phyloP scores from a whole-genome alignment of 2,797 vertebrate genomes.

The Syngnathus rostellatus region DNA sequence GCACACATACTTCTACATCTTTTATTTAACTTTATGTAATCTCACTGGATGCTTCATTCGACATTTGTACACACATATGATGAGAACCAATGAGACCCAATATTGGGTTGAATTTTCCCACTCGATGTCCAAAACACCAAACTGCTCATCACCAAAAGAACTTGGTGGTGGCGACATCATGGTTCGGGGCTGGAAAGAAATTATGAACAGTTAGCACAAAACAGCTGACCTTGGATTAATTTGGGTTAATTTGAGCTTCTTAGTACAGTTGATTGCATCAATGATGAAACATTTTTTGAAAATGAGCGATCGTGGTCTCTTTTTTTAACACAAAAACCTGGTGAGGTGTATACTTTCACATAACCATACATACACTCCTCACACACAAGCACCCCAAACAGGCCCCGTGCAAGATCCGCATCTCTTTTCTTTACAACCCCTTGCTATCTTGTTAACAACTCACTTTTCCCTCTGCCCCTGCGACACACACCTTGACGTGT shows the following conservation, averaged over 20 bases:
- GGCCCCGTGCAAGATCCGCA: conserved; percentile 40
- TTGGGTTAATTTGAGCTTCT: no score
- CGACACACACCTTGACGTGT: conserved; percentile 14
- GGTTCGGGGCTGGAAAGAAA: neutral
- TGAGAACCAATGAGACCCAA: no score
- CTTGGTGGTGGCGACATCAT: no score
- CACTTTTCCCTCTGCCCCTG: conserved; percentile 55
- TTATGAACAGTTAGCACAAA: neutral
- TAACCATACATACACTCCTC: neutral
- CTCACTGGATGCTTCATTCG: neutral
- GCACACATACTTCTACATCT: neutral
- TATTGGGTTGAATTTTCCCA: no score
- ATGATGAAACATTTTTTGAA: no score
- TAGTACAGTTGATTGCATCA: no score
- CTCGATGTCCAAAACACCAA: no score
- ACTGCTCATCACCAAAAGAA: no score
- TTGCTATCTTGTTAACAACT: conserved; percentile 78
- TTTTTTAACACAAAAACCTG: neutral
- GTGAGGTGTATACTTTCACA: no score
- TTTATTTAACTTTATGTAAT: neutral
- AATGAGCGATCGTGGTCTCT: neutral
- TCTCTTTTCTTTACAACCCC: conserved; percentile 78
- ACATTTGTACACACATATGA: neutral
- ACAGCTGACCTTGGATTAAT: neutral
- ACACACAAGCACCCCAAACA: conserved; percentile 21